A percentile compares a stretch with the other conserved stretches of the same genome.
Conservation (phyloP, 2,888 invertebrate species). For the Caenorhabditis doughertyi region DNA sequence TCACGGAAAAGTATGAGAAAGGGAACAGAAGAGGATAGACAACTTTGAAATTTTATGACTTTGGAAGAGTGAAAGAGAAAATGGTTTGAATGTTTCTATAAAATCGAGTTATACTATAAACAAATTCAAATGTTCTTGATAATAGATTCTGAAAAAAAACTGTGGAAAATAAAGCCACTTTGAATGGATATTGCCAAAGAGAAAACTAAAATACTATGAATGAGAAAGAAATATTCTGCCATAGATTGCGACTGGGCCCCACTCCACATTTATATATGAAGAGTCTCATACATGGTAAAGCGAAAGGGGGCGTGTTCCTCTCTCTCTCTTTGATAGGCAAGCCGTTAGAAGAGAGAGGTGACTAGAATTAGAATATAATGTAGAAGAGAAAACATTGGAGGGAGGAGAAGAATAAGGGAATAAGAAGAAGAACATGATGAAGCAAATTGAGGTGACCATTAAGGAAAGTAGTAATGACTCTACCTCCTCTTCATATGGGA, state of each 20-base stretch:
- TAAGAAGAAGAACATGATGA: constrained; percentile 17
- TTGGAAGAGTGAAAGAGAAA: neutral
- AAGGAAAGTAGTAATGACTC: constrained; percentile 58
- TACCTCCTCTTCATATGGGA: constrained; percentile 24
- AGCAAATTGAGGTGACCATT: constrained; percentile 57
- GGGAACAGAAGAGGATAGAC: constrained; percentile 6
- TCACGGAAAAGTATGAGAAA: constrained; percentile 2
- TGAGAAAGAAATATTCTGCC: neutral
- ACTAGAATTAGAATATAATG: constrained; percentile 35
- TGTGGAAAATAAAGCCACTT: no score
- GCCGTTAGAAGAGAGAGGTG: constrained; percentile 38
- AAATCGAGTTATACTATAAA: no score
- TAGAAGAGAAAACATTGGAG: constrained; percentile 19
- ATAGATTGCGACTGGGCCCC: neutral
- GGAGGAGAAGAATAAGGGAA: neutral
- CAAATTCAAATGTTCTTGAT: no score
- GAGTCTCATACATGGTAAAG: constrained; percentile 11
- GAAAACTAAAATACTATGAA: neutral
- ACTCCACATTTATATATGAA: constrained; percentile 40
- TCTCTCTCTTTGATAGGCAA: constrained; percentile 31
- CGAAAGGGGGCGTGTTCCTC: constrained; percentile 22
- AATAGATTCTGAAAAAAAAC: no score
- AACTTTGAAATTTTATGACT: constrained; percentile 29
- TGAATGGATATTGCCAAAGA: neutral
- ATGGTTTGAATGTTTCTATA: neutral